A percentile compares a stretch with the other conserved stretches of the same genome.
Conservation (phyloP, 2,888 invertebrate species). For the Camptogramma bilineatum region DNA sequence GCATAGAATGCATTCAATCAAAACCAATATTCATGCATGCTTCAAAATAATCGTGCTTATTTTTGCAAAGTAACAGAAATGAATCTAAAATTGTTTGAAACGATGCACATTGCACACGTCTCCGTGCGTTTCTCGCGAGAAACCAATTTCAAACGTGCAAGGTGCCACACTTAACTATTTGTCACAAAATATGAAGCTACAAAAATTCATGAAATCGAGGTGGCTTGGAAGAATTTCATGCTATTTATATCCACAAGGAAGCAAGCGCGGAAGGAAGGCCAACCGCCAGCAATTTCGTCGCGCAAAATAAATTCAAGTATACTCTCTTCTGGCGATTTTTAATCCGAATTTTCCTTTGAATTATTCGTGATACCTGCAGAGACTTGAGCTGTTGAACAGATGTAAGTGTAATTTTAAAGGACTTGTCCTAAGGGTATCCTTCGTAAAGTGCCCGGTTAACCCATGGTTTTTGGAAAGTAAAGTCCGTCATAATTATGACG, state of each 20-base stretch:
- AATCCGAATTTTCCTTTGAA: slow-evolving; percentile 68
- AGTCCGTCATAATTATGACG: too few species aligned
- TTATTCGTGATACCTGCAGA: slow-evolving; percentile 57
- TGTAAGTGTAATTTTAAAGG: slow-evolving; percentile 38
- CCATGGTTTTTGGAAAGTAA: not conserved
- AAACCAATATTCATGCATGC: not conserved
- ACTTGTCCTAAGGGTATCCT: slow-evolving; percentile 12
- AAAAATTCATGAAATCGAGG: slow-evolving; percentile 71
- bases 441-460: slow-evolving; percentile 9
- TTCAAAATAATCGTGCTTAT: slow-evolving; percentile 5
- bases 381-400: slow-evolving; percentile 38
- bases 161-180: slow-evolving; percentile 61
- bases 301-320: slow-evolving; percentile 65
- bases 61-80: slow-evolving; percentile 31
- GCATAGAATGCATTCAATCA: not conserved
- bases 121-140: slow-evolving; percentile 51
- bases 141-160: slow-evolving; percentile 58
- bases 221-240: slow-evolving; percentile 57
- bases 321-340: slow-evolving; percentile 61
- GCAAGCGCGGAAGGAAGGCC: slow-evolving; percentile 61
- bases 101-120: slow-evolving; percentile 44
- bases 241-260: slow-evolving; percentile 57
- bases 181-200: slow-evolving; percentile 69
- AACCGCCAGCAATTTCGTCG: slow-evolving; percentile 63
- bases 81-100: slow-evolving; percentile 39